These are phyloP conservation scores for Metalampra italica DNA, from an alignment of 2,888 invertebrate species.

Conservation along the genomic window DNA sequence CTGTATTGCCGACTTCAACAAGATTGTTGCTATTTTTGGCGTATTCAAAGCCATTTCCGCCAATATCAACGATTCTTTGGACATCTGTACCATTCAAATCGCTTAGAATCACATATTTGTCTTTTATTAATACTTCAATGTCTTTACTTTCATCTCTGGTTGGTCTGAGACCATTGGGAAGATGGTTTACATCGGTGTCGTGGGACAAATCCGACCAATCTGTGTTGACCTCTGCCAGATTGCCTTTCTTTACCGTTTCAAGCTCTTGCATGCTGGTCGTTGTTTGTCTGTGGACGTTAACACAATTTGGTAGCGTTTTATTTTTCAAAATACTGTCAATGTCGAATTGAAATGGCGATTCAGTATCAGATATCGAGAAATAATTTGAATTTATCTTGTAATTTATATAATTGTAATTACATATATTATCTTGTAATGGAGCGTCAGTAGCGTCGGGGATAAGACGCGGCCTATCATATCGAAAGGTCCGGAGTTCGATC, in stretches of 20 bases:
- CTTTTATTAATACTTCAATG: constrained; percentile 40
- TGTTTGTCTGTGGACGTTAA: not conserved
- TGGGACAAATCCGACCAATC: constrained; percentile 55
- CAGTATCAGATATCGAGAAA: no score
- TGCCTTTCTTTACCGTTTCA: not conserved
- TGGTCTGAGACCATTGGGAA: constrained; percentile 32
- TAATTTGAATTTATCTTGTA: no score
- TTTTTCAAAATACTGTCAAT: no score
- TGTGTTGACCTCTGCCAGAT: constrained; percentile 9
- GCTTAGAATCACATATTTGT: constrained; percentile 42
- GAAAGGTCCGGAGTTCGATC: no score
- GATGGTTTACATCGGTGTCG: constrained; percentile 60
- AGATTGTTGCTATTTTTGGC: not conserved
- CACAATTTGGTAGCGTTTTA: not conserved
- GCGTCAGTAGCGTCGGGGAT: no score
- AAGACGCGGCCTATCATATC: no score
- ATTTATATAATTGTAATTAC: no score
- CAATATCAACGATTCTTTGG: constrained; percentile 1
- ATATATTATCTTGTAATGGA: no score
- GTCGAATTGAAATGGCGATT: no score
- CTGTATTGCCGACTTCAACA: not conserved
- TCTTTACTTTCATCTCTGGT: constrained; percentile 41
- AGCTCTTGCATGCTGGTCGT: not conserved
- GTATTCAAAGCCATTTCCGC: not conserved
- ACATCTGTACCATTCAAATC: constrained; percentile 3